These are phyloP conservation scores for Cyphomyrmex costatus DNA, from an alignment of 1,140 invertebrate species.

Conservation along the genomic window DNA sequence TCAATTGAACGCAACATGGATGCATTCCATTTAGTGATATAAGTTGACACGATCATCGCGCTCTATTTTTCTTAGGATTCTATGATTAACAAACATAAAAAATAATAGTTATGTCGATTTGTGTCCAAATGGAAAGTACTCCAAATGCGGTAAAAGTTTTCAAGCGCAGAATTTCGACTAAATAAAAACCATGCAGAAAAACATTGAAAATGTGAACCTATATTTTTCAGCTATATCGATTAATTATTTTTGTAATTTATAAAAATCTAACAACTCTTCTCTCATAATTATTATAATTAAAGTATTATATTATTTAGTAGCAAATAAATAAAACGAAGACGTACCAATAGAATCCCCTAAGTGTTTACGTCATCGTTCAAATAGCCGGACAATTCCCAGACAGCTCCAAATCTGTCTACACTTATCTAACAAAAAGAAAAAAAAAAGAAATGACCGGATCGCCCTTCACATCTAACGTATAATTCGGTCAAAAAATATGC, in stretches of 20 bases:
- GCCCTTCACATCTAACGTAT: slow-evolving; percentile 44
- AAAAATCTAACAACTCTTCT: slow-evolving; percentile 7
- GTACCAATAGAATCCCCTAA: slow-evolving; percentile 32
- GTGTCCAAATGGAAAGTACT: too few relatives aligned
- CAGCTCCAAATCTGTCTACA: not conserved
- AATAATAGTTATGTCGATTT: too few relatives aligned
- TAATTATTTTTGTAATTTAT: slow-evolving; percentile 16
- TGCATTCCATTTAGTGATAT: too few relatives aligned
- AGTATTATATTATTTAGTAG: not conserved
- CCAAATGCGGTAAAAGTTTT: not conserved
- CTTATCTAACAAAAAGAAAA: not conserved
- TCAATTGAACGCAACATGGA: not conserved
- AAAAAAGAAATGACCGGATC: slow-evolving; percentile 17
- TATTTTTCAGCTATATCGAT: not conserved
- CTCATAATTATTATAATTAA: not conserved
- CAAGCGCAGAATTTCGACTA: not conserved
- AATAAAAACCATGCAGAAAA: not conserved
- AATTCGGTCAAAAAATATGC: slow-evolving; percentile 10
- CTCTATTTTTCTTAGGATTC: too few relatives aligned
- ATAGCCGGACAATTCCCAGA: slow-evolving; percentile 32
- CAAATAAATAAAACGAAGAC: slow-evolving; percentile 15
- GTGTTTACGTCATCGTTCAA: slow-evolving; percentile 46
- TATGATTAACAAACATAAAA: too few relatives aligned
- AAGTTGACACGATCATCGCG: too few relatives aligned
- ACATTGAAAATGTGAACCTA: not conserved